These are phyloP conservation scores for Orthosia cruda DNA, from an alignment of 2,888 invertebrate species.

Conservation along the genomic window DNA sequence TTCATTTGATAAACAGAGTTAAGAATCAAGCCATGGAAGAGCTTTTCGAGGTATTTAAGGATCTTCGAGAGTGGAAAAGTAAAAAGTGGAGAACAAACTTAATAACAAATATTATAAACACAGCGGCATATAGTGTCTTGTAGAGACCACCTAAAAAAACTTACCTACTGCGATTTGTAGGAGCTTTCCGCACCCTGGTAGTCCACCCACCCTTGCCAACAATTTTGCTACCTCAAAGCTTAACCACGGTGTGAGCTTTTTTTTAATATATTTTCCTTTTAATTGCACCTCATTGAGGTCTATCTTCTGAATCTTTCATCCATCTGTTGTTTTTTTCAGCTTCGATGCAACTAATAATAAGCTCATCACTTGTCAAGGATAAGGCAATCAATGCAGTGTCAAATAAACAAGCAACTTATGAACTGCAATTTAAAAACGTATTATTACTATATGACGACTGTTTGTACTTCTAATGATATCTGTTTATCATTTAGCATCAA, in stretches of 20 bases:
- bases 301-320: background rate
- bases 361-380: background rate
- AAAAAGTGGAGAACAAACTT: background rate
- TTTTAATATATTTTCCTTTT: background rate
- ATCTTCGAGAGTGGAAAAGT: background rate
- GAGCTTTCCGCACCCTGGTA: background rate
- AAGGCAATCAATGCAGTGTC: constrained; percentile 32
- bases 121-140: background rate
- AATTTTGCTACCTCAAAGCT: background rate
- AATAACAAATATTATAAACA: background rate
- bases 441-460: constrained; percentile 47
- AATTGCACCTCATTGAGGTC: background rate
- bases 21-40: background rate
- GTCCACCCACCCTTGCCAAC: background rate
- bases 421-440: constrained; percentile 25
- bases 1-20: background rate
- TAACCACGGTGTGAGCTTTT: background rate
- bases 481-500: constrained; percentile 49
- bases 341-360: background rate
- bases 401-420: constrained; percentile 13
- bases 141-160: too few relatives aligned
- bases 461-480: constrained; percentile 37
- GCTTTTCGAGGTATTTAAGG: background rate
- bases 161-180: background rate
- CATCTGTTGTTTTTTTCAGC: background rate